A percentile compares a stretch with the other conserved stretches of the same genome.
phyloP scores from a whole-genome alignment of 2,113 vertebrate genomes.

The Amblyornis subalaris region DNA sequence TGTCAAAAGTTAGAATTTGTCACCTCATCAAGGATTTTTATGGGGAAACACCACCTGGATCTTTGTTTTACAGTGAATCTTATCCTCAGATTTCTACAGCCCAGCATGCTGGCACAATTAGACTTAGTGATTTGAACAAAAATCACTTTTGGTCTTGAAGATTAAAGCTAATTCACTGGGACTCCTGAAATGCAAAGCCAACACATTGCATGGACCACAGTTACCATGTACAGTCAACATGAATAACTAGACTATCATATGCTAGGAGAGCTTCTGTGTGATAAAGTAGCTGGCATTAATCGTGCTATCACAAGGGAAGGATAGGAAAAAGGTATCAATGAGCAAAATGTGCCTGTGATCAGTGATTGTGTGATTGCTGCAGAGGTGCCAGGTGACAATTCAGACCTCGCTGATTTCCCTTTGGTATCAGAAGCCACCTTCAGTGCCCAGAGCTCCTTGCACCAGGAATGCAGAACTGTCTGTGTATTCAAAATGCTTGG shows the following conservation, averaged over 20 bases:
- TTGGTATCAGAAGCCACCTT: background rate
- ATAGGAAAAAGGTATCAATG: background rate
- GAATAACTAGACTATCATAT: background rate
- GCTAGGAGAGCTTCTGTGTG: background rate
- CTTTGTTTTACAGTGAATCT: background rate
- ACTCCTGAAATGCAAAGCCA: background rate
- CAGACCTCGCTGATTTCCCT: background rate
- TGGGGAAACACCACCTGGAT: background rate
- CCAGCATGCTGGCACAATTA: background rate
- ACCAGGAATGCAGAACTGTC: background rate
- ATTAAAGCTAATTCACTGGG: background rate
- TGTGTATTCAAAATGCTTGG: background rate
- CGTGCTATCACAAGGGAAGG: background rate
- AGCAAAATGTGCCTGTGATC: background rate
- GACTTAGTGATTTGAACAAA: background rate
- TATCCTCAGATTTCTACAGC: background rate
- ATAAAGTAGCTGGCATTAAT: background rate
- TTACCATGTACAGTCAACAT: background rate
- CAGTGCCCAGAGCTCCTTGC: background rate
- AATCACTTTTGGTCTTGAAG: background rate
- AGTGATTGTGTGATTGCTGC: background rate
- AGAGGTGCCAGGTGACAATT: background rate
- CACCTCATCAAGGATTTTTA: background rate
- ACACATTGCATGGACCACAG: accelerated
- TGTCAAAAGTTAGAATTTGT: background rate